These are phyloP conservation scores for Halcyon senegalensis DNA, from an alignment of 2,113 vertebrate genomes.

Conservation along the genomic window DNA sequence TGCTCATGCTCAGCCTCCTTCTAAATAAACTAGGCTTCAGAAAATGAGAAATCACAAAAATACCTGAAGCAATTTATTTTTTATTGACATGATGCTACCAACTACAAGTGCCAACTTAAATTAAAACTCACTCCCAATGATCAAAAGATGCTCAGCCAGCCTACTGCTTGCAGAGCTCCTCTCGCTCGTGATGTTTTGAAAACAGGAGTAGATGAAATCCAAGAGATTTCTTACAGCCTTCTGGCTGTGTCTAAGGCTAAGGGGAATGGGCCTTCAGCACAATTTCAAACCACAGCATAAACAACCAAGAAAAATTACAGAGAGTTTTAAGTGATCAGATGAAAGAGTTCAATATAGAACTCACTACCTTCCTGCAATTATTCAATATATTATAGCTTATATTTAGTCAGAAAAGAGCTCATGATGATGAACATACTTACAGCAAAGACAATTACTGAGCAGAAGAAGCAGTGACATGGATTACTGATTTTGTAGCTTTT, in stretches of 20 bases:
- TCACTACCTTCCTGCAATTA: neutral
- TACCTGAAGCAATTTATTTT: conserved; percentile 52
- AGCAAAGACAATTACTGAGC: neutral
- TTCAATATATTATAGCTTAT: neutral
- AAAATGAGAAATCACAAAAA: conserved; percentile 39
- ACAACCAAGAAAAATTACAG: neutral
- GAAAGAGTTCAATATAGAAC: neutral
- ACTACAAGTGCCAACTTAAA: conserved; percentile 28
- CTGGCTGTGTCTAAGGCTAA: conserved; percentile 6
- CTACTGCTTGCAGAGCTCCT: neutral
- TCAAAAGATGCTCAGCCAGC: conserved; percentile 41
- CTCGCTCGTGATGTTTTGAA: neutral
- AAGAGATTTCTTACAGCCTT: conserved; percentile 22
- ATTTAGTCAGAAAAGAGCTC: neutral
- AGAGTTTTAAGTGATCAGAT: neutral
- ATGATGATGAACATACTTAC: neutral
- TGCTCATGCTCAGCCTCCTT: neutral
- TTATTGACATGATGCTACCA: conserved; percentile 23
- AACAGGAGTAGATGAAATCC: conserved; percentile 23
- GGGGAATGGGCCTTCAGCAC: neutral
- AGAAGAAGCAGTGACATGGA: neutral
- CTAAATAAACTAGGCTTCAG: neutral
- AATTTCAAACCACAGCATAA: neutral
- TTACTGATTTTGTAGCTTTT: conserved; percentile 1
- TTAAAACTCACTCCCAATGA: conserved; percentile 43